phyloP scores from a whole-genome alignment of 2,113 vertebrate species.

The Athene cunicularia region DNA sequence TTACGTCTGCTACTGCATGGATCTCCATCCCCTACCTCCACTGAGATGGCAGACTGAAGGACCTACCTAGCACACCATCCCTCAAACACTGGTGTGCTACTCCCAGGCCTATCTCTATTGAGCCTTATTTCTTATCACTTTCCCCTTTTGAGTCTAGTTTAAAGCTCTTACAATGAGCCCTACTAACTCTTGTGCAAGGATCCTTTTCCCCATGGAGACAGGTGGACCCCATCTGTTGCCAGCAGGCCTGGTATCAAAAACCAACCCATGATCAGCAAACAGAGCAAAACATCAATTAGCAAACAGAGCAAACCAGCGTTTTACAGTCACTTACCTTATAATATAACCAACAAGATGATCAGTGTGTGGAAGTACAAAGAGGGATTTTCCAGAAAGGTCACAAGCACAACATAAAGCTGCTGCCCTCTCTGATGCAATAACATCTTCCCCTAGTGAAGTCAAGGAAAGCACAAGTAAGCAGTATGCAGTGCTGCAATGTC shows the following conservation, averaged over 20 bases:
- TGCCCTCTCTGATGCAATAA: constrained; percentile 94
- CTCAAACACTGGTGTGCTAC: neutral
- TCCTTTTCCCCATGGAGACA: neutral
- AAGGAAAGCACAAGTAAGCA: constrained; percentile 1
- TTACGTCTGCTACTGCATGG: neutral
- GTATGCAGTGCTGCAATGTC: neutral
- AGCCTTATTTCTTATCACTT: neutral
- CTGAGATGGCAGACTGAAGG: neutral
- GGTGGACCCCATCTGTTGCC: neutral
- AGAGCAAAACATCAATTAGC: neutral
- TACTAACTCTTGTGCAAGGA: neutral
- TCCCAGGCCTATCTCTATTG: neutral
- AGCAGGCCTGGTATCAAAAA: neutral
- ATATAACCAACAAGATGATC: constrained; percentile 98
- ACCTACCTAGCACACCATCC: accelerated
- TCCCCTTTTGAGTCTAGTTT: neutral
- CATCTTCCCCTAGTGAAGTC: constrained; percentile 87
- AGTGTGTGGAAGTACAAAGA: constrained; percentile 96
- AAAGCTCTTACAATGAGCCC: neutral
- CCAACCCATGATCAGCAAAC: accelerated
- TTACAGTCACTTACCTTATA: constrained; percentile 83
- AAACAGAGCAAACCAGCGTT: neutral
- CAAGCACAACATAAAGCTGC: constrained; percentile 90
- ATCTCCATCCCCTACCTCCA: neutral
- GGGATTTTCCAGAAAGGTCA: constrained; percentile 95